Percentiles rank a stretch among this genome's conserved stretches.
phyloP scores from a whole-genome alignment of 2,888 invertebrate genomes.

The Lasioglossum marginatum region DNA sequence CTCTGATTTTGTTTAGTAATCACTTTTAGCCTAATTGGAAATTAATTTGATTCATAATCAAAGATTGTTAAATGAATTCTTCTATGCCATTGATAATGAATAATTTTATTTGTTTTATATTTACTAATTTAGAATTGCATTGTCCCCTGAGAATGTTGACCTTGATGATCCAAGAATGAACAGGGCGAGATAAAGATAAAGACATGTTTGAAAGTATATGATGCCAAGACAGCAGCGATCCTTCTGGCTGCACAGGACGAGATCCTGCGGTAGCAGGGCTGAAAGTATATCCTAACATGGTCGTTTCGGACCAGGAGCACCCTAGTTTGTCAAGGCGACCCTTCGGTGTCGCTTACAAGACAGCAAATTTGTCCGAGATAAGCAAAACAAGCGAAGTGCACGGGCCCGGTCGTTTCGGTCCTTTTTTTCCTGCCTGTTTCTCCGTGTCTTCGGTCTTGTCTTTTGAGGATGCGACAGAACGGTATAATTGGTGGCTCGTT shows the following conservation, averaged over 20 bases:
- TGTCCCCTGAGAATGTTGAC: too few relatives aligned
- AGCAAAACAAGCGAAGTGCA: slow-evolving; percentile 80
- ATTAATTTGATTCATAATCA: too few relatives aligned
- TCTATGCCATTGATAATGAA: too few relatives aligned
- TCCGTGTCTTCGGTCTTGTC: slow-evolving; percentile 28
- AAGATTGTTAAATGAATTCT: too few relatives aligned
- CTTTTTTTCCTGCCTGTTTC: slow-evolving; percentile 29
- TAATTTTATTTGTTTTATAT: too few relatives aligned
- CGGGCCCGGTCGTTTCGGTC: slow-evolving; percentile 42
- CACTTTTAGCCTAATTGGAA: background rate
- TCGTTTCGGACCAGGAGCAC: slow-evolving; percentile 73
- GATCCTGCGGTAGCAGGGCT: slow-evolving; percentile 46
- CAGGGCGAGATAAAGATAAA: background rate
- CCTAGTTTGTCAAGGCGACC: slow-evolving; percentile 82
- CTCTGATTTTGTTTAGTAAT: background rate
- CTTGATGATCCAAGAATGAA: background rate
- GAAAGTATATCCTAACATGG: slow-evolving; percentile 64
- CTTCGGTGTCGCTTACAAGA: slow-evolving; percentile 82
- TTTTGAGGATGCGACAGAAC: slow-evolving; percentile 33
- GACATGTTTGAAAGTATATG: slow-evolving; percentile 65
- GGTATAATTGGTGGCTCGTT: slow-evolving; percentile 41
- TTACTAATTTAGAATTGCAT: too few relatives aligned
- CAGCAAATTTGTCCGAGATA: slow-evolving; percentile 83
- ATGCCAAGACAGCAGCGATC: slow-evolving; percentile 10
- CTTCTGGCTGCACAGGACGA: slow-evolving; percentile 42